phyloP scores from a whole-genome alignment of 2,888 invertebrate genomes.

The Ornithoptera priamus region DNA sequence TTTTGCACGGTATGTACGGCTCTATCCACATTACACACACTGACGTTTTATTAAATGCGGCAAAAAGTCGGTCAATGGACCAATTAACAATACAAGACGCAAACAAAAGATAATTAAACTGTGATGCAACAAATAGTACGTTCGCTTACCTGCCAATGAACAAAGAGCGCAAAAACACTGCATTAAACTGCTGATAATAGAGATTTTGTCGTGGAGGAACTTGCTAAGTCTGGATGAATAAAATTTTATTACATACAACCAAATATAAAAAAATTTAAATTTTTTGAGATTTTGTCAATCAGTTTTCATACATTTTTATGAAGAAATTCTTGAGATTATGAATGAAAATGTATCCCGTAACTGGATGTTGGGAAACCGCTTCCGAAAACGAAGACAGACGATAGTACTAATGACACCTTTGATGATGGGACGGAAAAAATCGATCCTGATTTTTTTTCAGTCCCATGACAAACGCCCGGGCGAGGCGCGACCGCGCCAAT shows the following conservation, averaged over 20 bases:
- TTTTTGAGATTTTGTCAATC: no score
- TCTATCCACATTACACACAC: conserved; percentile 17
- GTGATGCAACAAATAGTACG: conserved; percentile 43
- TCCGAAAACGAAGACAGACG: no score
- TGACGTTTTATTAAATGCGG: conserved; percentile 36
- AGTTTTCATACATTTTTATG: no score
- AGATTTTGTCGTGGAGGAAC: conserved; percentile 10
- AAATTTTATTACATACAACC: neutral
- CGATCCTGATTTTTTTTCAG: no score
- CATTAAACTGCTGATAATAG: neutral
- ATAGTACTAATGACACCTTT: no score
- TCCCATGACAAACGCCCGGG: no score
- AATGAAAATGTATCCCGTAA: neutral
- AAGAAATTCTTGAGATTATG: no score
- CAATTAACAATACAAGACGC: conserved; percentile 57
- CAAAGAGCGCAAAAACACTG: conserved; percentile 36
- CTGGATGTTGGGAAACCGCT: no score
- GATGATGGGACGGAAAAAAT: no score
- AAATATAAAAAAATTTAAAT: no score
- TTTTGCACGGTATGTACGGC: neutral
- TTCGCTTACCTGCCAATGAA: conserved; percentile 37
- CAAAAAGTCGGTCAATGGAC: conserved; percentile 62
- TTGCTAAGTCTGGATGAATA: neutral
- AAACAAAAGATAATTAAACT: conserved; percentile 62
- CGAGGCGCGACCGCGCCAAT: no score